Evolutionary conservation across 2,113 vertebrate species (phyloP), one percentile per base, ranked within the genome.

Genomic region (Cebus imitator): DNA sequence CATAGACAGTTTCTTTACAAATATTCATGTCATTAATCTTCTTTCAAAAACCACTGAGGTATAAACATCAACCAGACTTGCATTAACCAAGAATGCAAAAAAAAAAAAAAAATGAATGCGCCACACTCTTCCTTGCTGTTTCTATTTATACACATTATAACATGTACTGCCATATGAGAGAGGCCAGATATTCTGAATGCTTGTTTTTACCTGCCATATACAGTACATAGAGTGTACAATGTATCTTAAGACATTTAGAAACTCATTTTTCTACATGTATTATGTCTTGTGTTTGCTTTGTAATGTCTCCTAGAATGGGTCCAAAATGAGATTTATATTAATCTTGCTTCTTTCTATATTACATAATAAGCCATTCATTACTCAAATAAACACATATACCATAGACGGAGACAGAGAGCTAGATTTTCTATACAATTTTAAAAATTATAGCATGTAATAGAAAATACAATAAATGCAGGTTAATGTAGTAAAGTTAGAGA

Each of bases 11-110:
- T 93, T 94, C 86, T 87, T 93, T 93, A 93, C 70, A 91, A 93
- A 94, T 80, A 91, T 68, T 92, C 58, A 58, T 91, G 89, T 89
- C 90, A 95, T 93, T 97, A 93, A 96, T 95, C 82, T 97, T 96
- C 89, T 94, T 96, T 97, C 88, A 96, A 80, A 95, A 91, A 73
- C 61, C 35, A 1, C 17, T 87, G 52, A 94, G 27, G 11, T 90
- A 64, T 84, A 94, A 92, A 96, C 43, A 94, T 18, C 27, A 88
- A 7, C 30, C 48, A 94, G 48, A 48, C 23, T 96, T 91, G 43
- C 52, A 64, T 52, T 80, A 48, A 61, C 32, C 61, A 70, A 84
- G 79, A 88, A 91, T 86, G 37, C 68, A 43, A 16, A 48, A 52
- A 52, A 52, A 52, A 52, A 50, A 52, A 50, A 12, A 85, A 68